Evolutionary conservation across 2,113 vertebrate species (phyloP).

Genomic region (Lophochroa leadbeateri): DNA sequence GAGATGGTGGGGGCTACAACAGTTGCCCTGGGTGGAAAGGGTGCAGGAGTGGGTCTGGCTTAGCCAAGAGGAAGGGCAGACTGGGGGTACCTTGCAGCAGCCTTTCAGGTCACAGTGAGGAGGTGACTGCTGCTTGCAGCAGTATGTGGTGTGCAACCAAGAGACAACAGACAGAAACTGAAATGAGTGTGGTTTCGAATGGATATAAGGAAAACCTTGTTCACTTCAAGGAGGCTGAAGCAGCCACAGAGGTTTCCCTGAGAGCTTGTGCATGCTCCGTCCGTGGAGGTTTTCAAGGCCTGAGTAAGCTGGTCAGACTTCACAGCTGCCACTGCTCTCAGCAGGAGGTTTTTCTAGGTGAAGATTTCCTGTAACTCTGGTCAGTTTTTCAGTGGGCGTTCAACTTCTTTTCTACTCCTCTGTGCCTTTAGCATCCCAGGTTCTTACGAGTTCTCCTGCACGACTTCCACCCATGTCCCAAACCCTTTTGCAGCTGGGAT

Average conservation of each 20-base stretch:
- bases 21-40: not conserved
- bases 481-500: not conserved
- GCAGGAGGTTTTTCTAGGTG: not conserved
- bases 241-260: not conserved
- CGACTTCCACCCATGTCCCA: not conserved
- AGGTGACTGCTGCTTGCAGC: not conserved
- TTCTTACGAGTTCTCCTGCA: not conserved
- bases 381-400: not conserved
- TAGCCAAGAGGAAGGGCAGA: not conserved
- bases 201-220: not conserved
- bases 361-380: not conserved
- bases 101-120: not conserved
- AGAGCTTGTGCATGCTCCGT: not conserved
- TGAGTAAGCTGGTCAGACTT: not conserved
- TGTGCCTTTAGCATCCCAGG: not conserved
- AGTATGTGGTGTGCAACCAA: not conserved
- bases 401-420: not conserved
- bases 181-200: not conserved
- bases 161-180: not conserved
- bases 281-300: not conserved
- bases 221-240: not conserved
- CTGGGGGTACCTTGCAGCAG: not conserved
- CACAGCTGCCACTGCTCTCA: not conserved
- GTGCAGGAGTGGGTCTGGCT: not conserved
- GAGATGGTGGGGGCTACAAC: no score